Evolutionary conservation across 2,888 invertebrate species (phyloP).

Genomic region (Meteorus cinctellus): DNA sequence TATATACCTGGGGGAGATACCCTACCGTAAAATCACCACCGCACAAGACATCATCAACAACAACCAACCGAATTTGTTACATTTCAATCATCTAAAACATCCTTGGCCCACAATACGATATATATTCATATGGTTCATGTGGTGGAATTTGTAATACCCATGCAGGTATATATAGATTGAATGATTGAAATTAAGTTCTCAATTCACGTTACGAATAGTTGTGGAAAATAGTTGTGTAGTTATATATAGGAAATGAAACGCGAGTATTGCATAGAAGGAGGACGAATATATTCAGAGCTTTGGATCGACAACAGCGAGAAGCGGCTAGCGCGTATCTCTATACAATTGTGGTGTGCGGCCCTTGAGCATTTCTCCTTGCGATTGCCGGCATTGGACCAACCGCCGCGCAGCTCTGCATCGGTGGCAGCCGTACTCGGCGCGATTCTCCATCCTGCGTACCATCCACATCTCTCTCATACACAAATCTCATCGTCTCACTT

Average conservation of each 20-base stretch:
- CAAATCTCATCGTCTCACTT: conserved; percentile 1
- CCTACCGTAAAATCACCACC: too few species aligned
- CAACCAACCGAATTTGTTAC: too few species aligned
- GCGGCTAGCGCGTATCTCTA: not conserved
- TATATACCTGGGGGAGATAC: too few species aligned
- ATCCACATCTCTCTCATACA: conserved; percentile 1
- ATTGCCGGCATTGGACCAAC: conserved; percentile 32
- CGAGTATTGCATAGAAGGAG: conserved; percentile 18
- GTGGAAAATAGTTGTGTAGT: conserved; percentile 22
- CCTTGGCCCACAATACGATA: too few species aligned
- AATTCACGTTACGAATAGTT: conserved; percentile 27
- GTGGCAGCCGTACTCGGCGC: conserved; percentile 32
- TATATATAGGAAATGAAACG: conserved; percentile 12
- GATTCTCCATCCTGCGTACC: conserved; percentile 25
- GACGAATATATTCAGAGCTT: conserved; percentile 30
- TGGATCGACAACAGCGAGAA: conserved; percentile 21
- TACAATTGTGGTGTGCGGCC: conserved; percentile 30
- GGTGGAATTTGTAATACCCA: not conserved
- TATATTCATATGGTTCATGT: not conserved
- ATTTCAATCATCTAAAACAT: too few species aligned
- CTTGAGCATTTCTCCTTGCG: conserved; percentile 39
- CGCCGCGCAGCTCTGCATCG: conserved; percentile 32
- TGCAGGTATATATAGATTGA: too few species aligned
- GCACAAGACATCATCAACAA: too few species aligned
- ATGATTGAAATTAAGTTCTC: conserved; percentile 19